Evolutionary conservation across 2,797 vertebrate genomes (phyloP).

Genomic region (Oreochromis mossambicus): DNA sequence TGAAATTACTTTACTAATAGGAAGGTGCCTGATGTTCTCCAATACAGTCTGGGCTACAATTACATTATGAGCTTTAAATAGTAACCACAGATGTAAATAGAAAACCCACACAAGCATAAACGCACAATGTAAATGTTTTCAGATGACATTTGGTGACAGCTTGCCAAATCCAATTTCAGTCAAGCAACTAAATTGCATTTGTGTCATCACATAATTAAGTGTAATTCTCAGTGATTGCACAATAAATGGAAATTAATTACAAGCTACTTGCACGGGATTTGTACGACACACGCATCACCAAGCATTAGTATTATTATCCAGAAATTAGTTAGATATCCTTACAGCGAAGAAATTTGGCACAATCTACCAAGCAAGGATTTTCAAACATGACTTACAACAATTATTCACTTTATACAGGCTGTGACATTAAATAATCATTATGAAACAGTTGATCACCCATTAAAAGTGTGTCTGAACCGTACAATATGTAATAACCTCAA

Average conservation of each 20-base stretch:
- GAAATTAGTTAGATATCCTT: neutral
- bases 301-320: neutral
- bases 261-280: constrained; percentile 5
- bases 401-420: neutral
- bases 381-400: neutral
- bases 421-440: neutral
- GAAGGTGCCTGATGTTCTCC: neutral
- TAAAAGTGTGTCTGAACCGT: neutral
- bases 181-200: neutral
- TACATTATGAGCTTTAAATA: neutral
- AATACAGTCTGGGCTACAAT: neutral
- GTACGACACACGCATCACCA: neutral
- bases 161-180: constrained; percentile 42
- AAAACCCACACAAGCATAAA: neutral
- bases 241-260: constrained; percentile 38
- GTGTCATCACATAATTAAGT: constrained; percentile 30
- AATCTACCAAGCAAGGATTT: neutral
- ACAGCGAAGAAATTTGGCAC: neutral
- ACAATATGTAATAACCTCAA: neutral
- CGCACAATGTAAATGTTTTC: neutral
- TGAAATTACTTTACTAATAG: neutral
- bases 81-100: neutral
- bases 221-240: constrained; percentile 31
- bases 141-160: neutral
- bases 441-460: neutral